A percentile compares a stretch with the other conserved stretches of the same genome.
These are phyloP conservation scores for Melanotaenia parkinsoni DNA, from an alignment of 2,797 vertebrate species.

Conservation along the genomic window DNA sequence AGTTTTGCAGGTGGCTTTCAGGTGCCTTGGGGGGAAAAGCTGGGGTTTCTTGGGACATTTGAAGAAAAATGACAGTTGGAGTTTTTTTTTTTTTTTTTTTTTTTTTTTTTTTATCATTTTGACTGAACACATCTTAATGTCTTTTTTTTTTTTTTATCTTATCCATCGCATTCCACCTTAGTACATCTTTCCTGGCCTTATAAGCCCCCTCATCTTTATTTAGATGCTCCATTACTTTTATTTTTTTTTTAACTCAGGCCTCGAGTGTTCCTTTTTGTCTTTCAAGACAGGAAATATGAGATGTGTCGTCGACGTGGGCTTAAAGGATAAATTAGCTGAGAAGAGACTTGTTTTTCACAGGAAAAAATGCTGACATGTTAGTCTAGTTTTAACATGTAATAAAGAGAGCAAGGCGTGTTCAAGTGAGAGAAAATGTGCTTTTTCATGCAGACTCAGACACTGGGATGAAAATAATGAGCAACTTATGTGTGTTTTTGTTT, in stretches of 20 bases:
- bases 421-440: slow-evolving; percentile 30
- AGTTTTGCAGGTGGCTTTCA: too few species aligned
- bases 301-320: slow-evolving; percentile 42
- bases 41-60: slow-evolving; percentile 6
- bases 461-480: slow-evolving; percentile 33
- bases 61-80: slow-evolving; percentile 9
- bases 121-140: background rate
- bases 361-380: slow-evolving; percentile 60
- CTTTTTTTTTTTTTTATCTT: background rate
- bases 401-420: slow-evolving; percentile 32
- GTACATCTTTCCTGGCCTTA: slow-evolving; percentile 4
- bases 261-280: slow-evolving; percentile 33
- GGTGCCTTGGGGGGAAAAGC: too few species aligned
- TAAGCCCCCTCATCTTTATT: slow-evolving; percentile 2
- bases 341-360: slow-evolving; percentile 47
- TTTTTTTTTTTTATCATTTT: background rate
- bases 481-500: slow-evolving; percentile 21
- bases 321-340: slow-evolving; percentile 58
- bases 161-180: slow-evolving; percentile 1
- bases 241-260: slow-evolving; percentile 13
- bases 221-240: background rate
- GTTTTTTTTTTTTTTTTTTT: background rate
- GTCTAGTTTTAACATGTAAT: slow-evolving; percentile 45
- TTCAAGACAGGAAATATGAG: slow-evolving; percentile 44
- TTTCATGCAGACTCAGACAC: background rate